Base-by-base conservation (phyloP, 1,140 invertebrate genomes). In the Melitaea cinxia region DNA sequence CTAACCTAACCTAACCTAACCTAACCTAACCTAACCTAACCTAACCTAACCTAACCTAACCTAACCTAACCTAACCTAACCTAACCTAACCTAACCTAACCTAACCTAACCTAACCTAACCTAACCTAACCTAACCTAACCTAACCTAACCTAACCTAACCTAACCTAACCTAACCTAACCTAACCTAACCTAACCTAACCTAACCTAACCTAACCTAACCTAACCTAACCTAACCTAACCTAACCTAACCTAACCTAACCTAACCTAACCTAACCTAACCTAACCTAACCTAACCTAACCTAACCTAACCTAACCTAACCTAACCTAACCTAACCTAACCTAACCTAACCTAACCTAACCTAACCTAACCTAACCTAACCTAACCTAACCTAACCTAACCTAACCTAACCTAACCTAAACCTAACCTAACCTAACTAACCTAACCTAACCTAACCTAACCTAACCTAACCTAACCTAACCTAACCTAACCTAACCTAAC, bases 1-100 rank as follows among this genome's bases (percentile, higher is more conserved):
- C 47, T 50, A 50, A 50, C 47, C 47, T 50, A 50, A 50, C 47
- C 47, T 50, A 50, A 50, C 47, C 47, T 50, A 50, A 50, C 47
- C 47, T 50, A 50, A 50, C 47, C 47, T 50, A 50, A 50, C 47
- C 47, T 50, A 50, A 50, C 47, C 47, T 50, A 50, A 50, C 47
- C 47, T 50, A 50, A 50, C 47, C 47, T 50, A 50, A 50, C 47
- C 47, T 50, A 50, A 50, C 47, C 47, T 50, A 50, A 50, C 47
- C 17, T 14, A 50, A 12, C 47, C 17, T 14, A 21, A 50, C 47
- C 47, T 50, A 50, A 50, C 47, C 47, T 50, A 50, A 50, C 47
- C 47, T 50, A 50, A 50, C 47, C 47, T 50, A 50, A 50, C 47
- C 47, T 50, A 50, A 50, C 47, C 47, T 50, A 50, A 50, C 47